phyloP scores from a whole-genome alignment of 2,113 vertebrate species.

The Labeo catla region DNA sequence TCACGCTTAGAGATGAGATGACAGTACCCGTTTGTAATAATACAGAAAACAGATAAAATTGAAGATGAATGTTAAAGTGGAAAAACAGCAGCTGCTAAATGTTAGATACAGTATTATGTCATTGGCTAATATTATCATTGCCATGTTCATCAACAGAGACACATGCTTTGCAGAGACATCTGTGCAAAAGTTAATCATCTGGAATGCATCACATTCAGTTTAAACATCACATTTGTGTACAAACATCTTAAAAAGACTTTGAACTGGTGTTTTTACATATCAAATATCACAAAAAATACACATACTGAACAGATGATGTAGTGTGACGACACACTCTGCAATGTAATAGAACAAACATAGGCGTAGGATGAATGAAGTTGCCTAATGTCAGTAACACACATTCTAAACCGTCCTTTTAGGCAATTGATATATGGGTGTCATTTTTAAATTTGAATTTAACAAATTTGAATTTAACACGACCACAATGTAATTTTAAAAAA shows the following conservation, averaged over 20 bases:
- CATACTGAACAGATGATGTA: neutral
- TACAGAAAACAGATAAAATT: neutral
- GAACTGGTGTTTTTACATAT: neutral
- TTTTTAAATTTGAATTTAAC: no score
- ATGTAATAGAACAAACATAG: no score
- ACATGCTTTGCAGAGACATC: neutral
- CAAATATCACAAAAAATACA: neutral
- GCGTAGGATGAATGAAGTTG: no score
- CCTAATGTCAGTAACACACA: no score
- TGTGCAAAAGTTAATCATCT: neutral
- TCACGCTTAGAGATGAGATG: neutral
- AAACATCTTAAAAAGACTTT: neutral
- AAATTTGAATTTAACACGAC: no score
- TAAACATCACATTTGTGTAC: neutral
- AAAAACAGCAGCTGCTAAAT: neutral
- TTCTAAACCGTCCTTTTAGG: no score
- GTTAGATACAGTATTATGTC: neutral
- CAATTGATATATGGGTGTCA: no score
- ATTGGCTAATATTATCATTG: neutral
- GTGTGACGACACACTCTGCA: no score
- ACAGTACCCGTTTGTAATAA: neutral
- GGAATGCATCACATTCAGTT: neutral
- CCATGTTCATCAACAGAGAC: neutral
- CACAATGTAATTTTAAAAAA: no score
- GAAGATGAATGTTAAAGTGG: neutral